Evolutionary conservation across 2,797 vertebrate genomes (phyloP).

Genomic region (Enteromius viviparus): DNA sequence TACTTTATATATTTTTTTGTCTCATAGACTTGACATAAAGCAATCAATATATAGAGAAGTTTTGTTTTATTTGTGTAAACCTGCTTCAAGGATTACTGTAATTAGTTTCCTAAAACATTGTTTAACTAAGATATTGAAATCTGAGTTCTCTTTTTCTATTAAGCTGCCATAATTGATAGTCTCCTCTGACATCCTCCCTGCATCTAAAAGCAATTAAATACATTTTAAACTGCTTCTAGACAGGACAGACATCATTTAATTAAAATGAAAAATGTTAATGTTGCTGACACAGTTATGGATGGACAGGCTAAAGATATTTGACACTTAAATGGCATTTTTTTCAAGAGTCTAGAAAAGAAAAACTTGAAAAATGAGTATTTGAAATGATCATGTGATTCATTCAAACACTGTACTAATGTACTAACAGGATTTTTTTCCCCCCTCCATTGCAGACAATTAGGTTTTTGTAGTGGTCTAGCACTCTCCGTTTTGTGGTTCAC

Average conservation of each 20-base stretch:
- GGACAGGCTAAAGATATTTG: constrained; percentile 74
- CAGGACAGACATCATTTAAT: constrained; percentile 74
- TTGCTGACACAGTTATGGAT: constrained; percentile 73
- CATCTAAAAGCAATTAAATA: constrained; percentile 48
- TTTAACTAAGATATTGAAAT: background rate
- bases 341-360: background rate
- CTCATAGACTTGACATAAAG: background rate
- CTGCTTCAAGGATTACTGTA: background rate
- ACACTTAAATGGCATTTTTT: constrained; percentile 74
- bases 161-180: constrained; percentile 21
- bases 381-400: background rate
- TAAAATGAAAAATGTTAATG: constrained; percentile 70
- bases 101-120: background rate
- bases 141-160: background rate
- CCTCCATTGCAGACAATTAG: background rate
- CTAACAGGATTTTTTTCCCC: background rate
- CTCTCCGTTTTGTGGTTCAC: background rate
- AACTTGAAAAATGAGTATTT: background rate
- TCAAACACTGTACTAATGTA: background rate
- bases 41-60: background rate
- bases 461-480: constrained; percentile 2
- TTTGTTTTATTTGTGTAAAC: background rate
- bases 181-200: constrained; percentile 43
- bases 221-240: constrained; percentile 71
- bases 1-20: background rate